A percentile compares a stretch with the other conserved stretches of the same genome.
These are phyloP conservation scores for Metacarcinus magister DNA, from an alignment of 2,888 invertebrate genomes.

Conservation along the genomic window DNA sequence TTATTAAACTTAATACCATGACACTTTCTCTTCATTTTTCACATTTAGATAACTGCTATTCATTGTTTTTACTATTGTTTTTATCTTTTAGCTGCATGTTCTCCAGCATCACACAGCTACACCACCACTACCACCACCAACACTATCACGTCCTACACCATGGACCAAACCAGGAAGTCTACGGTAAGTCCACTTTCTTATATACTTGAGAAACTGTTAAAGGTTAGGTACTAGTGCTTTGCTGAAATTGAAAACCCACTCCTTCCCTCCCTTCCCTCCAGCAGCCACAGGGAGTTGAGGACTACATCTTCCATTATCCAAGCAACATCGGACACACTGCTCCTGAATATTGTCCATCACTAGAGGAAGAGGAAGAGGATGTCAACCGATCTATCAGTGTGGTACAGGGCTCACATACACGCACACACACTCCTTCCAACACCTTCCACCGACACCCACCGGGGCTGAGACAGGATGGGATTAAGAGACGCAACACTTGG, in stretches of 20 bases:
- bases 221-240: neutral
- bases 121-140: too few species aligned
- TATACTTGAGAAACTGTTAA: neutral
- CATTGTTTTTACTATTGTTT: too few species aligned
- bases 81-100: too few species aligned
- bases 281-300: neutral
- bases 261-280: neutral
- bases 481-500: neutral
- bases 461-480: neutral
- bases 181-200: too few species aligned
- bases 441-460: neutral
- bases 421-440: neutral
- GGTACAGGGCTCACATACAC: neutral
- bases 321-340: neutral
- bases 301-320: slow-evolving; percentile 3
- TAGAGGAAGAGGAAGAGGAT: neutral
- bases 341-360: neutral
- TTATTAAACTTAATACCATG: too few species aligned
- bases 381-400: neutral
- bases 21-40: too few species aligned
- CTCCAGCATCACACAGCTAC: too few species aligned
- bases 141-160: too few species aligned
- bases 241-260: neutral
- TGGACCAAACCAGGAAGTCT: too few species aligned
- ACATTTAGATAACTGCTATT: too few species aligned